A percentile compares a stretch with the other conserved stretches of the same genome.
phyloP scores from a whole-genome alignment of 2,113 vertebrate species.

The Anarrhichthys ocellatus region DNA sequence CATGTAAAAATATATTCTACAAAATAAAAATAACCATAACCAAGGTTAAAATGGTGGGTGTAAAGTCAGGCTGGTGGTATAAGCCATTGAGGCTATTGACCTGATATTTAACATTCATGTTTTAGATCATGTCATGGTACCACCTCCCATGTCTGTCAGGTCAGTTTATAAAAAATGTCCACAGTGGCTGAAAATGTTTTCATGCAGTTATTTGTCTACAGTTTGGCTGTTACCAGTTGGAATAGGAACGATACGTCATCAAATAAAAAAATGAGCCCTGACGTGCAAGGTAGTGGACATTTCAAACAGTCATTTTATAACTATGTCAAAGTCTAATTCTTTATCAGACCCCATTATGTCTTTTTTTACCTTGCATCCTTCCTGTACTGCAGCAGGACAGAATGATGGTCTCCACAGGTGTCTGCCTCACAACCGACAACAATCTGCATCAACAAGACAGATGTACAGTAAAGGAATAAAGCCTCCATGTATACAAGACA shows the following conservation, averaged over 20 bases:
- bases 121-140: background rate
- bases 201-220: background rate
- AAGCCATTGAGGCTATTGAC: background rate
- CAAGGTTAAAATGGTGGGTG: background rate
- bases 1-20: background rate
- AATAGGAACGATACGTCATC: background rate
- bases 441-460: slow-evolving; percentile 83
- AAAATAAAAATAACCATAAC: background rate
- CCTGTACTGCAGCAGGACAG: slow-evolving; percentile 95
- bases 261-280: background rate
- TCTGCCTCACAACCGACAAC: slow-evolving; percentile 97
- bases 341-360: background rate
- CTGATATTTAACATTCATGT: background rate
- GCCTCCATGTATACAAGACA: background rate
- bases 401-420: slow-evolving; percentile 96
- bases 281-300: background rate
- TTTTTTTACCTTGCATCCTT: slow-evolving; percentile 93
- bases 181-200: background rate
- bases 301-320: background rate
- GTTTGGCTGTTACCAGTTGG: background rate
- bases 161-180: background rate
- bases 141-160: background rate
- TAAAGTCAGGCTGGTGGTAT: background rate
- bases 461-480: background rate
- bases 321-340: background rate